phyloP scores from a whole-genome alignment of 2,113 vertebrate species.

The Pachypanchax playfairii region DNA sequence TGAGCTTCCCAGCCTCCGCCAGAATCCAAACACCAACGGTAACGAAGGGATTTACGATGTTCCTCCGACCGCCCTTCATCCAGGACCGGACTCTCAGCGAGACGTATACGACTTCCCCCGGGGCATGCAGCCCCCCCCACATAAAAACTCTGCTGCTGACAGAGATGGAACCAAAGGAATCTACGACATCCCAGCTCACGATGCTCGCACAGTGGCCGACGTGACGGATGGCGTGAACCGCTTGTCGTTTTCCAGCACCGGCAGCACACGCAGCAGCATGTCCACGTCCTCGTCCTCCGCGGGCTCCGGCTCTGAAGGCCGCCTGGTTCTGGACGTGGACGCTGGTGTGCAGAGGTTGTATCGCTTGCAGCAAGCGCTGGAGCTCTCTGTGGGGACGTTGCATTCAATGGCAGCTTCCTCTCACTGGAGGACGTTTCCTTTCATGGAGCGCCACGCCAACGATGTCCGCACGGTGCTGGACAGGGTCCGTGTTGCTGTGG shows the following conservation, averaged over 20 bases:
- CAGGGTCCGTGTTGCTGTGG: constrained; percentile 81
- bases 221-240: constrained; percentile 90
- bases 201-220: constrained; percentile 77
- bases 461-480: constrained; percentile 85
- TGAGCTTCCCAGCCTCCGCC: constrained; percentile 42
- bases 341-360: constrained; percentile 85
- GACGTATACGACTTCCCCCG: constrained; percentile 92
- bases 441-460: constrained; percentile 88
- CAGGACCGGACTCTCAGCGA: constrained; percentile 69
- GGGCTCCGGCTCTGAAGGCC: constrained; percentile 77
- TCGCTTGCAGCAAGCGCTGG: constrained; percentile 84
- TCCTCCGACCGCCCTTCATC: constrained; percentile 77
- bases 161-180: constrained; percentile 79
- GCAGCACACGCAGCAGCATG: constrained; percentile 94
- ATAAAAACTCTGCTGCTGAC: constrained; percentile 60
- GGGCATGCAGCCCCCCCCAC: constrained; percentile 77
- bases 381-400: constrained; percentile 80
- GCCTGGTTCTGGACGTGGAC: constrained; percentile 85
- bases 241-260: constrained; percentile 93
- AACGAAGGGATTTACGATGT: constrained; percentile 82
- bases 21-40: constrained; percentile 38
- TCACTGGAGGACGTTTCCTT: constrained; percentile 87
- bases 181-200: constrained; percentile 86
- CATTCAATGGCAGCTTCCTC: constrained; percentile 79
- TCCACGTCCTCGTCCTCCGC: constrained; percentile 94